Base-by-base conservation (phyloP, 2,888 invertebrate species). In the Caenorhabditis panamensis region DNA sequence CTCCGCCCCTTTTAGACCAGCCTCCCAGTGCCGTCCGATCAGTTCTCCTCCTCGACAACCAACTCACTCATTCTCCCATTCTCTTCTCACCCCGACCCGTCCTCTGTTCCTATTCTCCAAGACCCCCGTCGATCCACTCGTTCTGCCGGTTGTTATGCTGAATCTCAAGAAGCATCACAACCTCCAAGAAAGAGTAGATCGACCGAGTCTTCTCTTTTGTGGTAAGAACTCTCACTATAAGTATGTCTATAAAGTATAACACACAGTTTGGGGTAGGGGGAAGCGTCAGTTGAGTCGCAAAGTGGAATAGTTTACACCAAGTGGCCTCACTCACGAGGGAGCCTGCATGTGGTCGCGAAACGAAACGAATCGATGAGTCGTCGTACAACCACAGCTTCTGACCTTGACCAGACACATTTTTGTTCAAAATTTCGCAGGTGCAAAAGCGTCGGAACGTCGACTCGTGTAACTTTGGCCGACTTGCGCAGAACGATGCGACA, bases 181-280 rank as follows among this genome's bases (percentile, higher is more conserved):
- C 79, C 79, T 75, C 79, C 79, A 58, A 79, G 79, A 79, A 79
- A 75, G 79, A 79, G 79, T 79, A 47, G 79, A 79, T 69, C 68
- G 71, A 51, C 56, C 51, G 22, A 56, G 22, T 71, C 54, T 54
- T 4, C 4, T 9, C 49, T 5, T 20, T 49, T 4, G 20, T 6
- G 11, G 11, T 20, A 44, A 4, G 44, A 44, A 18, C 3, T 6
- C 18, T 53, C 24, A 13, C 11, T 24, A n/a, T 22, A 28, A 26
- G 24, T 20, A 26, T 41, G 26, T 54, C 11, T 58, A 22, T 31
- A 9, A 31, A n/a, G n/a, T n/a, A n/a, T n/a, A 9, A 31, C 31
- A 6, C 4, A 31, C 9, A 31, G 31, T 31, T 9, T 31, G 36
- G 47, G 18, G 18, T 9, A 28, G 51, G 18, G 44, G 22, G 24